Evolutionary conservation across 2,113 vertebrate species (phyloP), one percentile per base, ranked within the genome.

Genomic region (Anhinga anhinga): DNA sequence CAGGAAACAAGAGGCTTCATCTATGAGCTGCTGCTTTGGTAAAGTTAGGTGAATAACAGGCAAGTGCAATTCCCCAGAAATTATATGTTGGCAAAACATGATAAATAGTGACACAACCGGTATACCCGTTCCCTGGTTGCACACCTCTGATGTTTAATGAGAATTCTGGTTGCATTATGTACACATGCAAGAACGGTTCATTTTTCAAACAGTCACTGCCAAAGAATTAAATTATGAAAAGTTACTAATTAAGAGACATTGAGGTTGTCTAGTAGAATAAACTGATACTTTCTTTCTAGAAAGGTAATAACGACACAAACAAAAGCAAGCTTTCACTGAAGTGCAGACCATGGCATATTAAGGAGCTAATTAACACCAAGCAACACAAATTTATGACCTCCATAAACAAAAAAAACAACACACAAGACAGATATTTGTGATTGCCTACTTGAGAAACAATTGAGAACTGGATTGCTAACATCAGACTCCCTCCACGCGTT

Each of bases 401-500:
- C 30, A 78, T 8, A 14, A 94, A 84, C 83, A 63, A 17, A 42
- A 32, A 16, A n/a, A 3, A 13, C 15, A 23, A 13, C 9, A 25
- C 32, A 53, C 9, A 21, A 89, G 53, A 96, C 67, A 83, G 95
- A 58, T 49, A 72, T 82, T 42, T 80, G 72, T 72, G 73, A 89
- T 89, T 91, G 29, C n/a, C 27, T 58, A 69, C 76, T 93, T 59
- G 50, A 95, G 63, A 96, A 96, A 86, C 56, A 90, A 86, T 16
- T 95, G 96, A 88, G 50, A 83, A 42, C 50, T 27, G n/a, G 20
- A 95, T 72, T 79, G 89, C 34, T 86, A 96, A 91, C 29, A 86
- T 81, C 70, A 96, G 82, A 94, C n/a, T 96, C 40, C 89, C 88
- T 87, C 77, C 71, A 94, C 26, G 6, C 14, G 8, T 82, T 98